These are phyloP conservation scores for Eilema sororculum DNA, from an alignment of 2,888 invertebrate genomes.

Conservation along the genomic window DNA sequence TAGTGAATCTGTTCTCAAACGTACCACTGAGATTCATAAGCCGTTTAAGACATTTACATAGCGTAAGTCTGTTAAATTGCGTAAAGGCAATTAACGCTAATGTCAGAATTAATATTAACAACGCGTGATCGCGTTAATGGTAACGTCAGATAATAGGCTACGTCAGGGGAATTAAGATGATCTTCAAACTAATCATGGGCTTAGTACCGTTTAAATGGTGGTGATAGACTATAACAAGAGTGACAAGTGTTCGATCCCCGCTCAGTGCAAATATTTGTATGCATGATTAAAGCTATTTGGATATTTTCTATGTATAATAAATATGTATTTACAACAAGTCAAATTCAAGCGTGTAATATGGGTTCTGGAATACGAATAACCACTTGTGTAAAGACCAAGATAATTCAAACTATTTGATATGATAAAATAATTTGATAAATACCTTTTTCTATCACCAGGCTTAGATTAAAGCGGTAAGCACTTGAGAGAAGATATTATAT, in stretches of 20 bases:
- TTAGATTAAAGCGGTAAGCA: constrained; percentile 4
- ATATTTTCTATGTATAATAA: too few species aligned
- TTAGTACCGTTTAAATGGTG: background rate
- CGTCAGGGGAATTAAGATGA: constrained; percentile 1
- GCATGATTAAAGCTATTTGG: too few species aligned
- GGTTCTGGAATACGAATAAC: too few species aligned
- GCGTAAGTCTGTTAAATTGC: background rate
- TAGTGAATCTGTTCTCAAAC: background rate
- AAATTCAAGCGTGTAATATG: too few species aligned
- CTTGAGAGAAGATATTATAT: background rate
- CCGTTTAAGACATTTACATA: background rate
- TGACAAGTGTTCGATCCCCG: too few species aligned
- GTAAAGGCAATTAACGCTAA: constrained; percentile 1
- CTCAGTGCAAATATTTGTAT: too few species aligned
- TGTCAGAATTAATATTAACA: constrained; percentile 9
- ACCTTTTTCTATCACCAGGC: background rate
- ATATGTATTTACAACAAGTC: too few species aligned
- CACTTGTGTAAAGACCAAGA: background rate
- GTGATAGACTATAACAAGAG: background rate
- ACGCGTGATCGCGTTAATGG: background rate
- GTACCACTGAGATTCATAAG: background rate
- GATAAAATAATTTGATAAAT: background rate
- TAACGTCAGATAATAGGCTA: background rate
- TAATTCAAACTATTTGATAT: background rate
- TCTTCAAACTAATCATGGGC: background rate